Percentiles rank a stretch among this genome's conserved stretches.
phyloP scores from a whole-genome alignment of 2,797 vertebrate genomes.

The Setipinna tenuifilis region DNA sequence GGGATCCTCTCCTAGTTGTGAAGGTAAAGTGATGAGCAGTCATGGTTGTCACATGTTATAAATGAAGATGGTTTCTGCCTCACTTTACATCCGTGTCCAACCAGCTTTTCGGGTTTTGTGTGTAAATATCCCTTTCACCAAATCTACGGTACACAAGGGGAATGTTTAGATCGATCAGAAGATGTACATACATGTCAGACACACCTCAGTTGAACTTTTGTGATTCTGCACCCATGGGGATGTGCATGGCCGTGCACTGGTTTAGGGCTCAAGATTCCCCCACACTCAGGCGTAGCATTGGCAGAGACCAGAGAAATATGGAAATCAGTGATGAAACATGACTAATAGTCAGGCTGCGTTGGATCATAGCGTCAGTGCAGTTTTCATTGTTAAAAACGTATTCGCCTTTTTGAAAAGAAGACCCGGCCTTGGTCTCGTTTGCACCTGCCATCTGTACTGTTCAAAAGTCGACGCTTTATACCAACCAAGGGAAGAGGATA shows the following conservation, averaged over 20 bases:
- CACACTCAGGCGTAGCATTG: no score
- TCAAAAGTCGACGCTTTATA: neutral
- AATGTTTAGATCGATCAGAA: neutral
- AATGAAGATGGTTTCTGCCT: no score
- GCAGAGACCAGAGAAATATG: neutral
- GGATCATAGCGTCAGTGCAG: neutral
- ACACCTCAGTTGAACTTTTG: no score
- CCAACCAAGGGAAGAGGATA: neutral
- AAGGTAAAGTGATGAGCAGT: neutral
- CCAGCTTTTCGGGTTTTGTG: neutral
- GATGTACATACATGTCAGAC: neutral
- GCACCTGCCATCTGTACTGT: neutral
- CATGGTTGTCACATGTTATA: neutral
- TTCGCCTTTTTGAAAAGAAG: neutral
- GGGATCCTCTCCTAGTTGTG: neutral
- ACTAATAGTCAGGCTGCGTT: neutral
- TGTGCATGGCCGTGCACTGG: no score
- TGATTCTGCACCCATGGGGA: no score
- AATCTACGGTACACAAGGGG: neutral
- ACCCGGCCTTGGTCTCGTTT: neutral
- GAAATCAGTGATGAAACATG: neutral
- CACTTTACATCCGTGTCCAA: neutral
- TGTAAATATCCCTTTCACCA: neutral
- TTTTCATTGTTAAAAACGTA: neutral
- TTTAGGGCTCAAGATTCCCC: no score